phyloP scores from a whole-genome alignment of 2,888 invertebrate species.

The Tiphia femorata region DNA sequence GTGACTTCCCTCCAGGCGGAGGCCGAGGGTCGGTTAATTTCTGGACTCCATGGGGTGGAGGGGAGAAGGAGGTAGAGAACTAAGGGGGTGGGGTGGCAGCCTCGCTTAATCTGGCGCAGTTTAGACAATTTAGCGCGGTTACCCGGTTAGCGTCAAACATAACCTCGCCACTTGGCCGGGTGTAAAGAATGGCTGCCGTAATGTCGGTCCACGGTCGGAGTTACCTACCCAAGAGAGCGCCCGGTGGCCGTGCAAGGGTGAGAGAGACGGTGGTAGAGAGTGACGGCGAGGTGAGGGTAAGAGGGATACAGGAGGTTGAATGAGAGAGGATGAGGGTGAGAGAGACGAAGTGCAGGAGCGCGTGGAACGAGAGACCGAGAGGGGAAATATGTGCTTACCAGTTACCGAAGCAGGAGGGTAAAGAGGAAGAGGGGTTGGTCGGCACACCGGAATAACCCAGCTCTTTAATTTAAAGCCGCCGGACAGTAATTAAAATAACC shows the following conservation, averaged over 20 bases:
- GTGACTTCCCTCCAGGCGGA: conserved; percentile 29
- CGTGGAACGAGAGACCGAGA: conserved; percentile 24
- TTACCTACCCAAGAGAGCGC: conserved; percentile 15
- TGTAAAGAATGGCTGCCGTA: conserved; percentile 56
- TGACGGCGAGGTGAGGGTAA: too few relatives aligned
- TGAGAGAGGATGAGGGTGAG: conserved; percentile 32
- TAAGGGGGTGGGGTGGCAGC: conserved; percentile 30
- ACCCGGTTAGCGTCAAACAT: conserved; percentile 62
- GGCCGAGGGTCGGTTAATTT: conserved; percentile 54
- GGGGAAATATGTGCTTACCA: conserved; percentile 47
- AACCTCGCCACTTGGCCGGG: conserved; percentile 53
- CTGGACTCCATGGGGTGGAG: conserved; percentile 40
- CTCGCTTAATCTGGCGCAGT: conserved; percentile 60
- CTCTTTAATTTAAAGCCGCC: conserved; percentile 68
- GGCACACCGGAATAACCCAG: conserved; percentile 63
- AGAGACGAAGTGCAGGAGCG: too few relatives aligned
- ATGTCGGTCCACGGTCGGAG: conserved; percentile 50
- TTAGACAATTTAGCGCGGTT: conserved; percentile 62
- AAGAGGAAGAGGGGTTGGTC: conserved; percentile 52
- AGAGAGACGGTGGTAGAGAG: not conserved
- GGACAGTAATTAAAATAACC: conserved; percentile 69
- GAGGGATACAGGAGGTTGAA: too few relatives aligned
- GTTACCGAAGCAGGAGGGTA: conserved; percentile 53
- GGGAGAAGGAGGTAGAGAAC: conserved; percentile 1
- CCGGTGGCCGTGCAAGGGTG: conserved; percentile 2